Evolutionary conservation across 92 coral and sea anemone genomes (phyloP), one percentile per base, ranked within the genome.

Genomic region (Anthopleura xanthogrammica): DNA sequence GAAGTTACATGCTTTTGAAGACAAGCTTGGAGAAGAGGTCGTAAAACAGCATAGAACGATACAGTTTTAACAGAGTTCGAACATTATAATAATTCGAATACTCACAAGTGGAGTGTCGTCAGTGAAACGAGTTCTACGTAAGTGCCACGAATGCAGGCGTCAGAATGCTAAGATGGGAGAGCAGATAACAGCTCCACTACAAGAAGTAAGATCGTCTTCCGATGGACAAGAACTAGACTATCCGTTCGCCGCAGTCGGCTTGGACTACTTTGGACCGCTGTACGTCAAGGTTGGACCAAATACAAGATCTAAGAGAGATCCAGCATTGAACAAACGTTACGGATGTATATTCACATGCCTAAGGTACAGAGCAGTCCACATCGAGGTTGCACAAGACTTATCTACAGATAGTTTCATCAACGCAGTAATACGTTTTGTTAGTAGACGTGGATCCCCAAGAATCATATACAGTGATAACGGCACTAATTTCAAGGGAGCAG

Each of bases 181-280:
- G 58, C 90, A 90, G 57, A 43, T 88, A 4, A 90, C 88, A 5
- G 89, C 87, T 4, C 91, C 87, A n/a, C 80, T 91, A 12, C 91
- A 92, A 78, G 78, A 66, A 0, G 89, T 90, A 16, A 46, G 87
- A 77, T 72, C 85, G 48, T 85, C 94, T 13, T 88, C 90, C 17
- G 94, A 90, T 66, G 88, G 89, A 75, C 76, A 91, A 42, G 66
- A 87, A 11, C 65, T 85, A 46, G 56, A 85, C 71, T 91, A 84
- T 41, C 90, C 86, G 41, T 90, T 87, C 42, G 87, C 93, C 72
- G 93, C 93, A 29, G 93, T 90, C 0, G 90, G 93, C 24, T 62
- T 90, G 39, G 88, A 90, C 58, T 87, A 90, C 39, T 83, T 90
- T 29, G 93, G n/a, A n/a, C n/a, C n/a, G n/a, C n/a, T n/a, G n/a